Evolutionary conservation across 2,888 invertebrate species (phyloP).

Genomic region (Cephus pulcher): DNA sequence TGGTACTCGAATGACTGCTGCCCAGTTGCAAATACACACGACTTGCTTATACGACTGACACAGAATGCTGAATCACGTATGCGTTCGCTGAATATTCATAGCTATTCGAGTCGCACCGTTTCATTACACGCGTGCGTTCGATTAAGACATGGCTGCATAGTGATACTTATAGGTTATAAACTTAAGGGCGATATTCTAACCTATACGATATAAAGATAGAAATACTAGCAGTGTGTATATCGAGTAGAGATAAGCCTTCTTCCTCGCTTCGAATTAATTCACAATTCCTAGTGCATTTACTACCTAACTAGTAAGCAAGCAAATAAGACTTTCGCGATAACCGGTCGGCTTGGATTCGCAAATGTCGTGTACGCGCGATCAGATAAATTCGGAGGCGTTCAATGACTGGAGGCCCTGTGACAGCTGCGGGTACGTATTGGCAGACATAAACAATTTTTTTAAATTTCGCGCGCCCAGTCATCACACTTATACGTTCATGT

Average conservation of each 20-base stretch:
- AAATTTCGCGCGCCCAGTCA: neutral
- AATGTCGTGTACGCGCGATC: neutral
- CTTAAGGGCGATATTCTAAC: neutral
- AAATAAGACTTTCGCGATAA: neutral
- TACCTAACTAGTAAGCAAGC: neutral
- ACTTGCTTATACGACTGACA: conserved; percentile 3
- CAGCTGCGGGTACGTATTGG: neutral
- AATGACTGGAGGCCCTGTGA: neutral
- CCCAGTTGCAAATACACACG: conserved; percentile 1
- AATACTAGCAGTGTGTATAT: neutral
- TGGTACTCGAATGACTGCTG: neutral
- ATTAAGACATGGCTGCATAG: conserved; percentile 21
- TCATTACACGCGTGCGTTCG: conserved; percentile 31
- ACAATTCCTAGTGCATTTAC: neutral
- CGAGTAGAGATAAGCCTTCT: neutral
- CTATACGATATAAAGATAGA: neutral
- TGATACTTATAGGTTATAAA: neutral
- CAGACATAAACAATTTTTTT: neutral
- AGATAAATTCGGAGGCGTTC: neutral
- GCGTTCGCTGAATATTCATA: conserved; percentile 29
- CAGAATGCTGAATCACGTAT: conserved; percentile 24
- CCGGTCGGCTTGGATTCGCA: neutral
- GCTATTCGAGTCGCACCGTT: conserved; percentile 24
- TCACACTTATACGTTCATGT: neutral
- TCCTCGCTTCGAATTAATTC: neutral